Evolutionary conservation across 2,797 vertebrate genomes (phyloP).

Genomic region (Toxotes lorentzi): DNA sequence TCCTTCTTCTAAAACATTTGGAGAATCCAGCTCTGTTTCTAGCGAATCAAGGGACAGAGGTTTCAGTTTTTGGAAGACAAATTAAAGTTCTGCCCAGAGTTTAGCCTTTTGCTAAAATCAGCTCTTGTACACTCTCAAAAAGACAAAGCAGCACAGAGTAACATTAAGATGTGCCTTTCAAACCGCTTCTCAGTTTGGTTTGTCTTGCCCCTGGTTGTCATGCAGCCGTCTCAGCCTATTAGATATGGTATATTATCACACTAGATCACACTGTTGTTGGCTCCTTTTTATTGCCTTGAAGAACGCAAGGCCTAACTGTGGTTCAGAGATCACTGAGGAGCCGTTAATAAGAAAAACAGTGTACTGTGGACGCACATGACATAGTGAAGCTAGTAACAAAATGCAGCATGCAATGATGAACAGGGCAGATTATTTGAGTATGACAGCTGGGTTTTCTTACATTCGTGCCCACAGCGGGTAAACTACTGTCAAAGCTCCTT

Average conservation of each 20-base stretch:
- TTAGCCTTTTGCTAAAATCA: not conserved
- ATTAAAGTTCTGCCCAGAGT: not conserved
- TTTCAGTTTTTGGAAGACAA: not conserved
- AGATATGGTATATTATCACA: constrained; percentile 11
- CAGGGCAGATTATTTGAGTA: not conserved
- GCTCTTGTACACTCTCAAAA: not conserved
- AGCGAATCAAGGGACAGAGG: not conserved
- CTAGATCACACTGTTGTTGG: constrained; percentile 24
- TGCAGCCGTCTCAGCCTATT: constrained; percentile 18
- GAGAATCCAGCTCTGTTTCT: not conserved
- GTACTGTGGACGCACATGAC: constrained; percentile 28
- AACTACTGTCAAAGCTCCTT: constrained; percentile 3
- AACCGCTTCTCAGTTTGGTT: not conserved
- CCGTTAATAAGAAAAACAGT: constrained; percentile 21
- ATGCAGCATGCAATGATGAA: constrained; percentile 12
- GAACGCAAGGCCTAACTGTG: not conserved
- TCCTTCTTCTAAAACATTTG: not conserved
- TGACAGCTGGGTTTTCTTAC: not conserved
- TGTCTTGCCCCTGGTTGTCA: constrained; percentile 22
- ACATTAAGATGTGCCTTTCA: not conserved
- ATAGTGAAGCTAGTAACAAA: constrained; percentile 2
- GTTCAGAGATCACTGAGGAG: constrained; percentile 8
- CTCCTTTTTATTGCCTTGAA: constrained; percentile 13
- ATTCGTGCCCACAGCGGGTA: not conserved
- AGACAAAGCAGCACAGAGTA: constrained; percentile 1